These are phyloP conservation scores for Ailuropoda melanoleuca DNA, from an alignment of 2,113 vertebrate genomes.

Conservation along the genomic window DNA sequence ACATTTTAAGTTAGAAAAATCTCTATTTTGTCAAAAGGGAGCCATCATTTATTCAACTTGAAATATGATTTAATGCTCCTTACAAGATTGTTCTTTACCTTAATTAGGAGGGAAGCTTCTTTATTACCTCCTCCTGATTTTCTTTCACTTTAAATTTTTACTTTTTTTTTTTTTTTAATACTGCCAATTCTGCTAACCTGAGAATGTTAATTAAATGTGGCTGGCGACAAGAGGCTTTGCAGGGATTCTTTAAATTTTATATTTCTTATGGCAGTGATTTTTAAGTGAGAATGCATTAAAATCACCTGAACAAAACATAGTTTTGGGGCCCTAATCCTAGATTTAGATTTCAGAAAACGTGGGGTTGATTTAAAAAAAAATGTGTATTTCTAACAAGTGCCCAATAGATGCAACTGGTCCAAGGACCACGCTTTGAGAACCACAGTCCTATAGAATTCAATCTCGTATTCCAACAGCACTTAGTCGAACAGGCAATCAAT, in stretches of 20 bases:
- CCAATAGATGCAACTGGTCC: not conserved
- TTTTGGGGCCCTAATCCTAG: not conserved
- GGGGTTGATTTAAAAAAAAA: not conserved
- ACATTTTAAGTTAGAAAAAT: not conserved
- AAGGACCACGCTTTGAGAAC: not conserved
- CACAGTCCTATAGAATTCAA: not conserved
- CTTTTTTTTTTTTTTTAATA: not conserved
- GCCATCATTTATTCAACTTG: not conserved
- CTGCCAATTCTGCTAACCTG: not conserved
- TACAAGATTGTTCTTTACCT: not conserved
- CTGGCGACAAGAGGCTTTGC: not conserved
- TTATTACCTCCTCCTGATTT: not conserved
- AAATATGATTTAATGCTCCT: not conserved
- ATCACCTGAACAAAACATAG: not conserved
- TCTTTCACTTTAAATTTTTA: not conserved
- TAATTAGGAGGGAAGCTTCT: not conserved
- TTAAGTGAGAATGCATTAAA: not conserved
- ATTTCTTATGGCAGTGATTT: not conserved
- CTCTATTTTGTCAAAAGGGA: not conserved
- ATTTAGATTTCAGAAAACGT: not conserved
- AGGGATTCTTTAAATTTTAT: not conserved
- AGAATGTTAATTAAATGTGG: not conserved
- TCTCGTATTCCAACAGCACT: not conserved
- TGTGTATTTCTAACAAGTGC: not conserved
- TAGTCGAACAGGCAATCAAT: not conserved